phyloP scores from a whole-genome alignment of 2,113 vertebrate genomes.

The Vombatus ursinus region DNA sequence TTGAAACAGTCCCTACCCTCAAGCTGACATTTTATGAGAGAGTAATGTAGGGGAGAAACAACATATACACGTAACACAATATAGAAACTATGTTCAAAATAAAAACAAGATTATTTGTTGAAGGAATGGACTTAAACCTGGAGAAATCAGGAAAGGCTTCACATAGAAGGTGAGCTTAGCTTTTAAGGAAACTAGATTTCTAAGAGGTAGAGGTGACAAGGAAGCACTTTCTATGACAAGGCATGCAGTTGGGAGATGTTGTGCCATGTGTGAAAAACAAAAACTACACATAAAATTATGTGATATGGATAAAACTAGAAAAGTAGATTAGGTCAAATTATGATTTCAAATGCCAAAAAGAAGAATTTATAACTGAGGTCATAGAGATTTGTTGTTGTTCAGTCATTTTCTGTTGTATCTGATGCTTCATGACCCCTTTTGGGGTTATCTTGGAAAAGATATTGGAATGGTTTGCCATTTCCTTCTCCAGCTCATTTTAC shows the following conservation, averaged over 20 bases:
- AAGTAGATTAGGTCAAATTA: neutral
- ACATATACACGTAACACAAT: neutral
- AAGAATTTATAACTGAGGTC: neutral
- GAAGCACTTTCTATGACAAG: neutral
- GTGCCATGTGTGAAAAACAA: neutral
- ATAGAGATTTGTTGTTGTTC: neutral
- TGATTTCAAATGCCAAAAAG: neutral
- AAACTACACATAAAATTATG: neutral
- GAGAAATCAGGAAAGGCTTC: neutral
- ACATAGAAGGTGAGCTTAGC: neutral
- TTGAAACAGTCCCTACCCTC: neutral
- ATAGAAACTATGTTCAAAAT: neutral
- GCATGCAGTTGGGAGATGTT: neutral
- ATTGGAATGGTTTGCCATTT: too few species aligned
- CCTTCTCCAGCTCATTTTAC: too few species aligned
- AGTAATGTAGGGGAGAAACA: neutral
- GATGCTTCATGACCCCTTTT: too few species aligned
- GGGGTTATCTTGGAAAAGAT: too few species aligned
- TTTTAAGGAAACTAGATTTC: neutral
- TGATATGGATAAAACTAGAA: neutral
- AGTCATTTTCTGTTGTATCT: too few species aligned
- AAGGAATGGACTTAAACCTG: neutral
- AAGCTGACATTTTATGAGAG: neutral
- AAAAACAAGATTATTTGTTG: neutral
- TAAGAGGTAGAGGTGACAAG: neutral